phyloP scores from a whole-genome alignment of 2,888 invertebrate species.

The Neria commutata region DNA sequence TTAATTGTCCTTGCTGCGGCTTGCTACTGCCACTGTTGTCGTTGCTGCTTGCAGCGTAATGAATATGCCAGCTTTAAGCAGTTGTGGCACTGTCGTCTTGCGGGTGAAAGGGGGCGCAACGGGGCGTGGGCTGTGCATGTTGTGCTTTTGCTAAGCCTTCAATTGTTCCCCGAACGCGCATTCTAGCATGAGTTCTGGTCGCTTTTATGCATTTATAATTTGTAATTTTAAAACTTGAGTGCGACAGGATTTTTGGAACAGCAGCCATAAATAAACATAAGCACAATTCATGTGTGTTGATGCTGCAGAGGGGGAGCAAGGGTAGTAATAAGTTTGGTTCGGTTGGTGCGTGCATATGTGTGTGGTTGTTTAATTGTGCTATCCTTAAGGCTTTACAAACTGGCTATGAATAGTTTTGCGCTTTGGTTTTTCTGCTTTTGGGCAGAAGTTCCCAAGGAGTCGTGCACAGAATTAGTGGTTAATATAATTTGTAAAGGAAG shows the following conservation, averaged over 20 bases:
- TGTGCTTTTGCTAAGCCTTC: slow-evolving; percentile 22
- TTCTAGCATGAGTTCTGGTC: slow-evolving; percentile 17
- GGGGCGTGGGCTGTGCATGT: slow-evolving; percentile 6
- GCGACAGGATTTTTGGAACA: slow-evolving; percentile 33
- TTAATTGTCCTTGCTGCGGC: slow-evolving; percentile 1
- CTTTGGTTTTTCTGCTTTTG: too few species aligned
- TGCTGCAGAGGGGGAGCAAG: background rate
- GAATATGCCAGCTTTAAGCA: background rate
- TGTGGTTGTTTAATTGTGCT: slow-evolving; percentile 3
- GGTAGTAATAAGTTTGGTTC: too few species aligned
- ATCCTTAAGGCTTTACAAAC: slow-evolving; percentile 3
- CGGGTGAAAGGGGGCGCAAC: slow-evolving; percentile 13
- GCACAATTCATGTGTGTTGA: slow-evolving; percentile 4
- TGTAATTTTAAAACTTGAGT: slow-evolving; percentile 48
- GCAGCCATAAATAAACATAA: slow-evolving; percentile 5
- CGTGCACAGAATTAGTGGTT: too few species aligned
- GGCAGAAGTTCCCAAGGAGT: too few species aligned
- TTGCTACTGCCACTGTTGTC: background rate
- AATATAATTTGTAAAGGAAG: too few species aligned
- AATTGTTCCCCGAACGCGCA: slow-evolving; percentile 33
- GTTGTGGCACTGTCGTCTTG: background rate
- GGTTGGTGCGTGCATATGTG: background rate
- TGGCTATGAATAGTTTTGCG: slow-evolving; percentile 24
- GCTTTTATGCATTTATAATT: slow-evolving; percentile 56
- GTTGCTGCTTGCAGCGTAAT: background rate